Percentiles rank a stretch among this genome's conserved stretches.
These are phyloP conservation scores for Chionodraco myersi DNA, from an alignment of 2,113 vertebrate species.

Conservation along the genomic window DNA sequence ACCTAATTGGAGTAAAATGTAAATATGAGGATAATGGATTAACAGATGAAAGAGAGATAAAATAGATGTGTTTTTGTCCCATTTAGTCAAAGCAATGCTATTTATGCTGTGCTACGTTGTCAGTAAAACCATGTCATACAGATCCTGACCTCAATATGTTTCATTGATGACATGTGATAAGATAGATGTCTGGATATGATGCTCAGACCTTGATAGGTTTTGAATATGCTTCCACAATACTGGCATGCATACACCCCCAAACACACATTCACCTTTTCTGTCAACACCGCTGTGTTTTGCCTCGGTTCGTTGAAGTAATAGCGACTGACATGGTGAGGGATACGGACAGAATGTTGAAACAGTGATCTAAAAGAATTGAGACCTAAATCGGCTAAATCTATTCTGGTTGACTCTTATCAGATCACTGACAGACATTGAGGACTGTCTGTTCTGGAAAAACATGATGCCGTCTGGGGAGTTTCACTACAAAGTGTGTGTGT, in stretches of 20 bases:
- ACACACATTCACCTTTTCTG: slow-evolving; percentile 18
- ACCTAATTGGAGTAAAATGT: too few species aligned
- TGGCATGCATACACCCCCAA: not conserved
- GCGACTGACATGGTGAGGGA: slow-evolving; percentile 52
- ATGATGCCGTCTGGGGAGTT: slow-evolving; percentile 31
- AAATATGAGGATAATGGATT: too few species aligned
- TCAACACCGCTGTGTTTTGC: slow-evolving; percentile 35
- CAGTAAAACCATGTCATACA: not conserved
- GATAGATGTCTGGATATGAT: slow-evolving; percentile 40
- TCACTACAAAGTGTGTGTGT: slow-evolving; percentile 27
- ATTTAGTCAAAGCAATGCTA: not conserved
- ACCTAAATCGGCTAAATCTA: slow-evolving; percentile 48
- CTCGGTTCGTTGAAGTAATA: slow-evolving; percentile 26
- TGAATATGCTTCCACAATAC: not conserved
- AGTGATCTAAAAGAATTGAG: slow-evolving; percentile 56
- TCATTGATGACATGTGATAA: slow-evolving; percentile 42
- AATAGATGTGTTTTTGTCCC: not conserved
- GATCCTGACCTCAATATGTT: slow-evolving; percentile 16
- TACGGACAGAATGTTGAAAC: slow-evolving; percentile 18
- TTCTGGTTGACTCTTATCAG: slow-evolving; percentile 63
- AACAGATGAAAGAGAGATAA: too few species aligned
- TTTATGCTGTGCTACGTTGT: not conserved
- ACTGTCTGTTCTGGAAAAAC: slow-evolving; percentile 44
- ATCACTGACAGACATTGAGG: slow-evolving; percentile 46
- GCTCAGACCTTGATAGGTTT: slow-evolving; percentile 48